A percentile compares a stretch with the other conserved stretches of the same genome.
Conservation (phyloP, 2,113 vertebrate species). For the Candoia aspera region DNA sequence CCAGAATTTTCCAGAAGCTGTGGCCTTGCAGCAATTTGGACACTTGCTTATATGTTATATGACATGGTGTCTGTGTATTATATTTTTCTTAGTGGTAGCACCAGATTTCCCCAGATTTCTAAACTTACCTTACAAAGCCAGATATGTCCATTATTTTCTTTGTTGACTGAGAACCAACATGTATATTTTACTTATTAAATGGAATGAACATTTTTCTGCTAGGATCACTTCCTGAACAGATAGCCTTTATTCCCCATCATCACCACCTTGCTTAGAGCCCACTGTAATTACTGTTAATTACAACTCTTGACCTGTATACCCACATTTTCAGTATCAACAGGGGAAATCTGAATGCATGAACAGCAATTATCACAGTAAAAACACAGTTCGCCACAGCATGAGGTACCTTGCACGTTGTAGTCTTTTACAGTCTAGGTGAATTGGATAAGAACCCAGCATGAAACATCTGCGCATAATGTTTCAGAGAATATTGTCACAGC, state of each 20-base stretch:
- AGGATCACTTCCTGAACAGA: slow-evolving; percentile 38
- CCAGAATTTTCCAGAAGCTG: neutral
- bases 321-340: slow-evolving; percentile 43
- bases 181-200: slow-evolving; percentile 45
- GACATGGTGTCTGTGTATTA: neutral
- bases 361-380: slow-evolving; percentile 32
- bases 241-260: slow-evolving; percentile 23
- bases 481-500: neutral
- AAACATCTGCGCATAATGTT: neutral
- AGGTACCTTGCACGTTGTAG: neutral
- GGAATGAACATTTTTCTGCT: slow-evolving; percentile 29
- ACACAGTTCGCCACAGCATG: slow-evolving; percentile 17
- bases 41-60: neutral
- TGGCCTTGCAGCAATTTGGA: neutral
- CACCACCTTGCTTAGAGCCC: slow-evolving; percentile 7
- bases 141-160: neutral
- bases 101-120: neutral
- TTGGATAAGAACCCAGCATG: neutral
- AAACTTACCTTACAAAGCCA: neutral
- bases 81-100: neutral
- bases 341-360: slow-evolving; percentile 42
- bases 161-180: slow-evolving; percentile 18
- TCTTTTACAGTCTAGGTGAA: slow-evolving; percentile 23
- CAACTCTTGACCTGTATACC: slow-evolving; percentile 40
- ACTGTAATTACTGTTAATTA: slow-evolving; percentile 40